Evolutionary conservation across 2,888 invertebrate genomes (phyloP), one percentile per base, ranked within the genome.

Genomic region (Drosophila multiciliata): DNA sequence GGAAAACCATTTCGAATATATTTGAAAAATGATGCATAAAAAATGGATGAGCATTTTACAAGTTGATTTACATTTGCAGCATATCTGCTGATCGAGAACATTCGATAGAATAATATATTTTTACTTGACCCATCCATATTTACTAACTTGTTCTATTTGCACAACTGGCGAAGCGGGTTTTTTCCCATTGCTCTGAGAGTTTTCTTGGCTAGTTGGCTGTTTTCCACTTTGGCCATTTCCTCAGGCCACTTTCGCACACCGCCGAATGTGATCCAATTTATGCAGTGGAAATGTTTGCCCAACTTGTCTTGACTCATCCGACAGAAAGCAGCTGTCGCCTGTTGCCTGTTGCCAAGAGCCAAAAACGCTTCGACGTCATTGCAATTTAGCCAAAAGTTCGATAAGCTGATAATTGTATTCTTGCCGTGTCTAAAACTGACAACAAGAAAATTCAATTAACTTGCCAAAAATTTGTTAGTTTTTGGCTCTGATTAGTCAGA

Each of bases 161-260:
- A 66, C 70, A 78, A 80, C 45, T 73, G 80, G 61, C 68, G 67
- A 62, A 55, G 73, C 58, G 57, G 76, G 76, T 53, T 78, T 79
- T 72, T 77, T 68, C 59, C 68, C 66, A 36, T 17, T 40, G 35
- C 35, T 66, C 49, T 40, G 38, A 11, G 38, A 11, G 49, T 50
- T 66, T 45, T 53, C 45, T 23, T 50, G 45, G 45, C 0, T 33
- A 12, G 52, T 35, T 36, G 33, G 40, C 45, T 66, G 36, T 33
- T 38, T 29, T 53, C 55, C 36, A 45, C 38, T 55, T 55, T 6
- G 57, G 58, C 54, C 70, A 50, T 73, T 65, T 78, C 67, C 70
- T 63, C 75, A 70, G 54, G 54, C 49, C 49, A 40, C 57, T 49
- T 42, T 50, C 36, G 29, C 29, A 29, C 59, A 49, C 36, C 36